Conservation (phyloP, 2,797 vertebrate species). For the Lerista edwardsae region DNA sequence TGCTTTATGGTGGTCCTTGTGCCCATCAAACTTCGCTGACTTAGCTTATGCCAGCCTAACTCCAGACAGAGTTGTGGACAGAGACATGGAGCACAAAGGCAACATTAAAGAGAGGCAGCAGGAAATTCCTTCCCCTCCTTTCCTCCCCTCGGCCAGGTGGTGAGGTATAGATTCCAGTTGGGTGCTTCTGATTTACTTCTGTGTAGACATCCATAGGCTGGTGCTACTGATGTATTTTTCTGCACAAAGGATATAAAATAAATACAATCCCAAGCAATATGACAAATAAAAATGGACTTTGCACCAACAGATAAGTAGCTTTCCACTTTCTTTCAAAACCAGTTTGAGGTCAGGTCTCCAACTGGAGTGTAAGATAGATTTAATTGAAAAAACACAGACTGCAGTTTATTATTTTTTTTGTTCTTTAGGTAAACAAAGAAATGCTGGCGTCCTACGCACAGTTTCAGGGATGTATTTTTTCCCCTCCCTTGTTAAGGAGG, state of each 20-base stretch:
- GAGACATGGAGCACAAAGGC: no score
- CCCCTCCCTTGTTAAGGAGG: constrained; percentile 26
- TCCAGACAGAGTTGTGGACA: no score
- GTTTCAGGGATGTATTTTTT: constrained; percentile 38
- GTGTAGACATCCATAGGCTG: no score
- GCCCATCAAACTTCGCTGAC: no score
- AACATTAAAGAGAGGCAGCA: background rate
- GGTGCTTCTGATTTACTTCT: no score
- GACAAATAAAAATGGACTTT: constrained; percentile 25
- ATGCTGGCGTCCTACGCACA: constrained; percentile 39
- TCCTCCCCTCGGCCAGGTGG: no score
- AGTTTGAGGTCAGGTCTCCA: background rate
- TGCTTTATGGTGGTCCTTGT: no score
- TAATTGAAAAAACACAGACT: constrained; percentile 44
- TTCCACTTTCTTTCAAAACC: constrained; percentile 36
- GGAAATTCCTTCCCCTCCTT: no score
- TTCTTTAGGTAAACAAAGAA: constrained; percentile 61
- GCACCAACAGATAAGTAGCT: constrained; percentile 15
- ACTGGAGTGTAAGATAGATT: constrained; percentile 59
- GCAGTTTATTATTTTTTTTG: constrained; percentile 70
- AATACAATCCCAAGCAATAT: constrained; percentile 12
- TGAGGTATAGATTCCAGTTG: no score
- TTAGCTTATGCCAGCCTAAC: no score
- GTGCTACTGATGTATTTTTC: background rate
- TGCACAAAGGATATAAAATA: background rate